These are phyloP conservation scores for Melanaphis sacchari DNA, from an alignment of 1,140 invertebrate species.

Conservation along the genomic window DNA sequence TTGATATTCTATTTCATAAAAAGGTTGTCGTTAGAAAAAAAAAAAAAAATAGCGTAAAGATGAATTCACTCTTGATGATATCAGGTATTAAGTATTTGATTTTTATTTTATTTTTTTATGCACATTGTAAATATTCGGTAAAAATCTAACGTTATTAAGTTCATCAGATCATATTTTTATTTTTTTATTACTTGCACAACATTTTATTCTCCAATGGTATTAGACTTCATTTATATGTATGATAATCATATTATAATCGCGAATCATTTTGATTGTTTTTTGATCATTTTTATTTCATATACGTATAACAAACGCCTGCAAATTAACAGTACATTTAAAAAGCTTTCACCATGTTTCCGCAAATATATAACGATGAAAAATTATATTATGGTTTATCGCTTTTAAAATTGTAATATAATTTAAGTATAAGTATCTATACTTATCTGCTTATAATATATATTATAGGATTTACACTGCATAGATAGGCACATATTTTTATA, in stretches of 20 bases:
- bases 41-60: too few relatives aligned
- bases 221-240: slow-evolving; percentile 37
- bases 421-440: neutral
- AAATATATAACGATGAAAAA: neutral
- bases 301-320: neutral
- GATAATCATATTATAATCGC: neutral
- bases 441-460: too few relatives aligned
- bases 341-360: neutral
- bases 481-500: neutral
- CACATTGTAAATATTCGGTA: neutral
- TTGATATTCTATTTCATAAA: neutral
- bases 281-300: neutral
- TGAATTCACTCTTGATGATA: too few relatives aligned
- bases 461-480: neutral
- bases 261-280: neutral
- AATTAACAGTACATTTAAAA: neutral
- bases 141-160: neutral
- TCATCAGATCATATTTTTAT: neutral
- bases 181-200: neutral
- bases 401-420: neutral
- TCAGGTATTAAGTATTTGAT: neutral
- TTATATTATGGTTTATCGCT: neutral
- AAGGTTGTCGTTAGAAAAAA: too few relatives aligned
- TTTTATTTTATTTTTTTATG: too few relatives aligned
- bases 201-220: slow-evolving; percentile 4